Evolutionary conservation across 2,888 invertebrate genomes (phyloP).

Genomic region (Orthosia gracilis): DNA sequence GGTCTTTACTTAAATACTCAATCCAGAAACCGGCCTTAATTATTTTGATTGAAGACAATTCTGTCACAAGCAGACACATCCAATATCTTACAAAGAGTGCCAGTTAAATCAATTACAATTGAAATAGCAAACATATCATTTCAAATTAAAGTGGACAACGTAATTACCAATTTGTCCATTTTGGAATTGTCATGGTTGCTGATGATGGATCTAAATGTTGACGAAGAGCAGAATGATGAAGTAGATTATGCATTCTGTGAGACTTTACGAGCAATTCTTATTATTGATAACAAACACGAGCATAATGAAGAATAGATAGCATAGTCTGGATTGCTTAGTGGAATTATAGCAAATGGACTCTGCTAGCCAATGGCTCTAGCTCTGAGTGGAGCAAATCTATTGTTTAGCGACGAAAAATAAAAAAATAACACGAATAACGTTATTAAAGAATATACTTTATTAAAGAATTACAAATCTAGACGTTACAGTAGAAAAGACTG

Average conservation of each 20-base stretch:
- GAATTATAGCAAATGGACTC: background rate
- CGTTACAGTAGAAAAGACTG: too few relatives aligned
- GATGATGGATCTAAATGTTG: constrained; percentile 34
- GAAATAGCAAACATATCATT: constrained; percentile 37
- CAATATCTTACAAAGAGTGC: background rate
- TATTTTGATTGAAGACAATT: background rate
- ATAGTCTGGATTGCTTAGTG: background rate
- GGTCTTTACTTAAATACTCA: too few relatives aligned
- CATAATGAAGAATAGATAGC: constrained; percentile 11
- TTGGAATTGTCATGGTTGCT: constrained; percentile 35
- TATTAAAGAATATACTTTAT: too few relatives aligned
- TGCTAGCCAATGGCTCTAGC: too few relatives aligned
- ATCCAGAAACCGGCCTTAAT: background rate
- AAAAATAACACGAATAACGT: too few relatives aligned
- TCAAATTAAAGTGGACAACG: background rate
- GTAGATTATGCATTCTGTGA: background rate
- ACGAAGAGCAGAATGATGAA: constrained; percentile 29
- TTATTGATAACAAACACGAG: constrained; percentile 24
- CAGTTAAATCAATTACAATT: background rate
- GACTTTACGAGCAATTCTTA: constrained; percentile 19
- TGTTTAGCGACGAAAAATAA: too few relatives aligned
- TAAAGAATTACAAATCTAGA: too few relatives aligned
- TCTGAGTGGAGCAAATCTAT: background rate
- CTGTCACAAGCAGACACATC: background rate
- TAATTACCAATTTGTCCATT: constrained; percentile 38